Conservation (phyloP, 1,140 invertebrate species). For the Meloidogyne floridensis region DNA sequence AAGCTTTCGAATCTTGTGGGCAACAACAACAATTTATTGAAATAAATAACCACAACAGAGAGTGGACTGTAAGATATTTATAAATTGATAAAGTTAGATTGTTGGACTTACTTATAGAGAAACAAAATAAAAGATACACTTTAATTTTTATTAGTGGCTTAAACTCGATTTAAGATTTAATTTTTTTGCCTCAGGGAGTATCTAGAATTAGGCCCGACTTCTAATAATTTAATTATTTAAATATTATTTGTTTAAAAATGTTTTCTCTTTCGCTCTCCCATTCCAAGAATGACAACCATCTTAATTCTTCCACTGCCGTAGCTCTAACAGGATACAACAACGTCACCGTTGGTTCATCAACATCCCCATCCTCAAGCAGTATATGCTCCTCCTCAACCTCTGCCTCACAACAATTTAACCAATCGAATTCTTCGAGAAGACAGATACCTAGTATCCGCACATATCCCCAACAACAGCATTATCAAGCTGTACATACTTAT, state of each 20-base stretch:
- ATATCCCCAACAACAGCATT: not conserved
- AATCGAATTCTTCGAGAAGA: not conserved
- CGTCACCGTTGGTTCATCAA: not conserved
- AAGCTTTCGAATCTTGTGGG: slow-evolving; percentile 26
- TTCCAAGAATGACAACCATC: not conserved
- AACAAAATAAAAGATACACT: too few species aligned
- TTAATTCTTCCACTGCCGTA: not conserved
- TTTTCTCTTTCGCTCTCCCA: not conserved
- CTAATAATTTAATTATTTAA: too few species aligned
- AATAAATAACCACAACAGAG: not conserved
- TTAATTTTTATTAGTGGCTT: too few species aligned
- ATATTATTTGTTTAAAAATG: not conserved
- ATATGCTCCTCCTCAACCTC: not conserved
- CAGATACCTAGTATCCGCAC: not conserved
- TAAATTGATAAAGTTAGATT: too few species aligned
- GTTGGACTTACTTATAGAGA: too few species aligned
- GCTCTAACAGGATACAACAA: not conserved
- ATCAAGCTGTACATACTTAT: not conserved
- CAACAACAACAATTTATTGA: slow-evolving; percentile 3
- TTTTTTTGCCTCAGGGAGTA: too few species aligned
- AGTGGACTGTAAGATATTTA: not conserved
- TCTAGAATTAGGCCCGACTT: too few species aligned
- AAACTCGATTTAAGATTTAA: too few species aligned
- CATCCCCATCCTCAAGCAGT: slow-evolving; percentile 3
- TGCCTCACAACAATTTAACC: not conserved